Conservation (phyloP, 2,797 vertebrate species). For the Anabacerthia variegaticeps region DNA sequence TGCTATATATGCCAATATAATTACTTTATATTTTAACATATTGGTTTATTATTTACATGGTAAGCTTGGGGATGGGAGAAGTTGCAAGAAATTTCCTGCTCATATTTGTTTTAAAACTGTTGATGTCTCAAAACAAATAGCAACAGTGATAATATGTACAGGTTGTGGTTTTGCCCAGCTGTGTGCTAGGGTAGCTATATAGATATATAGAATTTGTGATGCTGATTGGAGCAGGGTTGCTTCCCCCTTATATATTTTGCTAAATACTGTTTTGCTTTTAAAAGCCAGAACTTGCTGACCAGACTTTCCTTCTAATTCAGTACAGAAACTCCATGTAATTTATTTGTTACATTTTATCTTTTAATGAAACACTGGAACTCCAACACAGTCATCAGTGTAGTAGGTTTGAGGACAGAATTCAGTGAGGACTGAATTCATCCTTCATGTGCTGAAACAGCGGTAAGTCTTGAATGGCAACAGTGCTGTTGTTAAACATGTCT, state of each 20-base stretch:
- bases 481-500: not conserved
- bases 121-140: not conserved
- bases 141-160: not conserved
- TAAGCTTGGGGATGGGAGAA: not conserved
- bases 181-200: not conserved
- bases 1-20: not conserved
- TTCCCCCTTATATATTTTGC: not conserved
- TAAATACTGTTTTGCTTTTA: not conserved
- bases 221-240: not conserved
- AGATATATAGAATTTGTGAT: not conserved
- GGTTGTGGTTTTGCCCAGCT: not conserved
- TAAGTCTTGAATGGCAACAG: not conserved
- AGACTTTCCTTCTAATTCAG: not conserved
- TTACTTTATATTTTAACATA: not conserved
- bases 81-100: not conserved
- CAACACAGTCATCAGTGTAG: not conserved
- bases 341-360: constrained; percentile 1
- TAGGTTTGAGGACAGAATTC: not conserved
- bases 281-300: not conserved
- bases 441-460: constrained; percentile 42
- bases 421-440: not conserved
- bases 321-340: not conserved
- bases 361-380: not conserved
- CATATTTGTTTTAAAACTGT: not conserved
- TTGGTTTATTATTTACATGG: not conserved